Base-by-base conservation (phyloP, 2,888 invertebrate genomes). In the Trichogramma evanescens region DNA sequence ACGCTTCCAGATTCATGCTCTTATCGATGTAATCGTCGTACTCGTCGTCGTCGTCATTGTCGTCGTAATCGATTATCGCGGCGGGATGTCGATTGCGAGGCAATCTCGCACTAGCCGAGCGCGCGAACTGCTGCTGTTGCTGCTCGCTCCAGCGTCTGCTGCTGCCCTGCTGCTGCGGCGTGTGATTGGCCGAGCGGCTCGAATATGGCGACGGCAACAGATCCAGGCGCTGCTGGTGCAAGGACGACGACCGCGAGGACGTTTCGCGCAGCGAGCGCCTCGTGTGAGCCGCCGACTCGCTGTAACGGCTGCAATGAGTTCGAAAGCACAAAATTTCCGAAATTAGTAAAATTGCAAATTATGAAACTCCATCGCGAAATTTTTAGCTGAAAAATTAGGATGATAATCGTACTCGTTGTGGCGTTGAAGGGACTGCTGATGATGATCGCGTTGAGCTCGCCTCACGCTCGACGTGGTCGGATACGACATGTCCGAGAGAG, bases 41-140 rank as follows among this genome's bases (percentile, higher is more conserved):
- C 42, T 77, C 77, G 48, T 78, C 78, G 65, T 82, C 80, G 68
- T 81, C 80, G 61, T 80, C 80, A 66, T 81, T 80, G 59, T 72
- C 60, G 10, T 64, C 64, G 54, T 62, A 62, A 9, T 62, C 60
- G n/a, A 39, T 9, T 8, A 13, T 69, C 9, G 72, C 70, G 6
- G 71, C 70, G 2, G 74, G 71, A 62, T 74, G 73, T 4, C 73
- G 68, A 80, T 83, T 75, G 74, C 84, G 78, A 54, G 91, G 88
- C 66, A 92, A 78, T 62, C 92, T 82, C 42, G 92, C 92, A 76
- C 91, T 91, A 8, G 91, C 90, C 56, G 92, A 92, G 74, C 92
- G 83, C 70, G 88, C 84, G 75, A 92, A 92, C 71, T 87, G 86
- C 67, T 86, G 72, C 63, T 68, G 71, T 70, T 86, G 86, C 67